Base-by-base conservation (phyloP, 2,888 invertebrate species). In the Trachelus stipa region DNA sequence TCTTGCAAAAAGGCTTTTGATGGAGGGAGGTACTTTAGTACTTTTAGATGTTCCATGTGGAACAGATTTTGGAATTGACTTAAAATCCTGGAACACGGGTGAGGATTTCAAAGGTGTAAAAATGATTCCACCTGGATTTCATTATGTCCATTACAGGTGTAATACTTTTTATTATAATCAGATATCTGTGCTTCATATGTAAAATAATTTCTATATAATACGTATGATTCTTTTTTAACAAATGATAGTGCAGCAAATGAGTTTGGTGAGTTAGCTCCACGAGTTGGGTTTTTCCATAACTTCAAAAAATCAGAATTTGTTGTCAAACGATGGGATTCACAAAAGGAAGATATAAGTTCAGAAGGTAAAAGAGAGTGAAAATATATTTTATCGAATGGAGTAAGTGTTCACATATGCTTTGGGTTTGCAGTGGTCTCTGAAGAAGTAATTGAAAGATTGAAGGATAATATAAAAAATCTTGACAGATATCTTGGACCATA, bases 41-140 rank as follows among this genome's bases (percentile, higher is more conserved):
- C 94, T 98, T 80, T 93, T 98, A 4, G 95, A 97, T 80, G 96
- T 98, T 68, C 99, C 99, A 0, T 92, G 93, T 83, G 97, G 97
- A 78, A 98, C 98, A 0, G 98, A 99, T 92, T 97, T 99, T 92
- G 99, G 99, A n/a, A 97, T 98, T 82, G 99, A 99, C 91, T 93
- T 97, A 90, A 96, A 96, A 88, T 94, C 95, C 0, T 99, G 98
- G 96, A 96, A 95, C 82, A 96, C 97, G 0, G 98, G 97, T 3
- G 96, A 97, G 79, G 96, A 96, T 89, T 99, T 99, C 91, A 94
- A 95, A 87, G 99, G 99, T 0, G 95, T 99, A 37, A 99, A 99
- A 93, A 98, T 99, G 98, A 99, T 99, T 86, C 99, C 99, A 0
- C 97, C 98, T 1, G 99, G 99, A 11, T 92, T 98, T 77, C 99